Evolutionary conservation across 2,888 invertebrate species (phyloP).

Genomic region (Acrobasis suavella): DNA sequence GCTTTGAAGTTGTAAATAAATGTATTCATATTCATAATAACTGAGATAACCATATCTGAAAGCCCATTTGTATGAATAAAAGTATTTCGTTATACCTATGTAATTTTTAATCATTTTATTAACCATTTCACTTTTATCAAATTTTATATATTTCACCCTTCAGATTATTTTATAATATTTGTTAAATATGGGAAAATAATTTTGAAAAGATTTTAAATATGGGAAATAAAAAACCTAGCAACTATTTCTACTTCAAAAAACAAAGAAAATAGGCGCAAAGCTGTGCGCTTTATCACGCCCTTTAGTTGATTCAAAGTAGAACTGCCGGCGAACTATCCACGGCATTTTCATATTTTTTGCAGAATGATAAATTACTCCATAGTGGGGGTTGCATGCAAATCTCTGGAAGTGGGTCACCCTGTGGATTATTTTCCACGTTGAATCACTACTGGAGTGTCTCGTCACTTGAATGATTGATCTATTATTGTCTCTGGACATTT

Average conservation of each 20-base stretch:
- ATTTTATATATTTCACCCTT: too few species aligned
- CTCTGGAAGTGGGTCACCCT: conserved; percentile 73
- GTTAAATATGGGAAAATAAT: too few species aligned
- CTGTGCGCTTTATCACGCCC: conserved; percentile 38
- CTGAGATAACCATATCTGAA: too few species aligned
- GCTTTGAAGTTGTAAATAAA: too few species aligned
- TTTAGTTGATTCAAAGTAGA: conserved; percentile 37
- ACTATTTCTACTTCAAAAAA: conserved; percentile 27
- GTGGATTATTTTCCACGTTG: conserved; percentile 68
- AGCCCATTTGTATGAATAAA: too few species aligned
- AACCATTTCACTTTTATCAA: too few species aligned
- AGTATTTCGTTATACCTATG: too few species aligned
- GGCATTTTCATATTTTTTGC: conserved; percentile 54
- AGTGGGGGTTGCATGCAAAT: conserved; percentile 75
- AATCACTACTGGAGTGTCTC: conserved; percentile 63
- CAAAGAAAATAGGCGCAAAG: conserved; percentile 39
- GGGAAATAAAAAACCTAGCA: too few species aligned
- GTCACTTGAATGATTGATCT: conserved; percentile 73
- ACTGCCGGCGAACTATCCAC: conserved; percentile 32
- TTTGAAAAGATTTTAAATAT: too few species aligned
- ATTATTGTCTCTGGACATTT: conserved; percentile 69
- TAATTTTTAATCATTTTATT: too few species aligned
- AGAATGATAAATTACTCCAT: conserved; percentile 71
- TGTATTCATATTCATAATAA: too few species aligned
- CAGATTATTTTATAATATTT: too few species aligned